Evolutionary conservation across 2,113 vertebrate genomes (phyloP).

Genomic region (Glaucidium brasilianum): DNA sequence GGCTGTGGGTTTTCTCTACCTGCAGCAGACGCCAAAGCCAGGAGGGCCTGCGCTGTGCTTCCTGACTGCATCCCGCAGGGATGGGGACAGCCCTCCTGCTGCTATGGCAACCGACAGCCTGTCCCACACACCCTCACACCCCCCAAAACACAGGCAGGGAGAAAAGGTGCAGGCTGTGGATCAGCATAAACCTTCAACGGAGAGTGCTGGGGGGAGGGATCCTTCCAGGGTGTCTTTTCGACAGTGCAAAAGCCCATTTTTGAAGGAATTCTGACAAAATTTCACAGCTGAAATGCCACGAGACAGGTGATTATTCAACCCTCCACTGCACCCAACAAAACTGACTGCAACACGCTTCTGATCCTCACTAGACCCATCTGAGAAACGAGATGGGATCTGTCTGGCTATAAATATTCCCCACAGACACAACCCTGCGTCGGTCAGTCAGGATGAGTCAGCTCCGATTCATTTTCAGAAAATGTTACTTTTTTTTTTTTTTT

Average conservation of each 20-base stretch:
- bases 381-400: neutral
- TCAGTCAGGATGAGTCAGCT: conserved; percentile 20
- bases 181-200: neutral
- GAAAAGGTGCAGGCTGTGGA: neutral
- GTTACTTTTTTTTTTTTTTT: neutral
- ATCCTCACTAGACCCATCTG: neutral
- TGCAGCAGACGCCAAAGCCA: neutral
- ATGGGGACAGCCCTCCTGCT: neutral
- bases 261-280: neutral
- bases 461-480: neutral
- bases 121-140: neutral
- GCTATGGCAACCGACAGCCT: neutral
- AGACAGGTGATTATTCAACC: neutral
- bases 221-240: neutral
- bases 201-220: too few relatives aligned
- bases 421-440: neutral
- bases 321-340: neutral
- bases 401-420: neutral
- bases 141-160: neutral
- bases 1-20: neutral
- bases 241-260: neutral
- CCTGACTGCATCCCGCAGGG: neutral
- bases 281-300: neutral
- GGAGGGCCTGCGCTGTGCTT: neutral
- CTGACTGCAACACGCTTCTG: neutral